Conservation (phyloP, 2,113 vertebrate species). For the Myiopsitta monachus region DNA sequence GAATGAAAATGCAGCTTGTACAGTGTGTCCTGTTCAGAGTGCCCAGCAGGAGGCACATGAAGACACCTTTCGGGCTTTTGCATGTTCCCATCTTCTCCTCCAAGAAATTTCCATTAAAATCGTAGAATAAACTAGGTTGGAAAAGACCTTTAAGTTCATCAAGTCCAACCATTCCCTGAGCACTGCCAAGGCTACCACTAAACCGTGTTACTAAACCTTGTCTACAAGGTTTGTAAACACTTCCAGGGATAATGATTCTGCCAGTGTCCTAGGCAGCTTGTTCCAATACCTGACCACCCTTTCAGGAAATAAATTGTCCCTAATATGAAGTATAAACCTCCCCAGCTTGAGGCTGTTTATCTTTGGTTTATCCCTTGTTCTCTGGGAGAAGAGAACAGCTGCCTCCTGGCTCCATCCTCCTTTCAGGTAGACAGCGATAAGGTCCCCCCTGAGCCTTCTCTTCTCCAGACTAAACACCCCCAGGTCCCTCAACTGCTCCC, state of each 20-base stretch:
- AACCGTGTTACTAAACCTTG: background rate
- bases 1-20: background rate
- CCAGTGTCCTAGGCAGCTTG: background rate
- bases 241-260: background rate
- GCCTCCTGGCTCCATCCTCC: background rate
- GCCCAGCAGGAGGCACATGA: background rate
- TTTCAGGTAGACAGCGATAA: background rate
- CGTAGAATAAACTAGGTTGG: background rate
- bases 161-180: background rate
- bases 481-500: background rate
- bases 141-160: background rate
- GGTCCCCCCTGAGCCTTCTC: background rate
- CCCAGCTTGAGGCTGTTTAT: background rate
- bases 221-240: background rate
- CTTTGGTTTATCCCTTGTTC: background rate
- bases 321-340: background rate
- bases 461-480: background rate
- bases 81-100: background rate
- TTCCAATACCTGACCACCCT: background rate
- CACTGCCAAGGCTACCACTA: background rate
- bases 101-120: background rate
- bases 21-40: too few relatives aligned
- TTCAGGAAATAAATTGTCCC: background rate
- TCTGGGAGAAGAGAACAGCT: background rate
- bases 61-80: background rate